Percentiles rank a stretch among this genome's conserved stretches.
phyloP scores from a whole-genome alignment of 2,888 invertebrate genomes.

The Caenorhabditis virilis region DNA sequence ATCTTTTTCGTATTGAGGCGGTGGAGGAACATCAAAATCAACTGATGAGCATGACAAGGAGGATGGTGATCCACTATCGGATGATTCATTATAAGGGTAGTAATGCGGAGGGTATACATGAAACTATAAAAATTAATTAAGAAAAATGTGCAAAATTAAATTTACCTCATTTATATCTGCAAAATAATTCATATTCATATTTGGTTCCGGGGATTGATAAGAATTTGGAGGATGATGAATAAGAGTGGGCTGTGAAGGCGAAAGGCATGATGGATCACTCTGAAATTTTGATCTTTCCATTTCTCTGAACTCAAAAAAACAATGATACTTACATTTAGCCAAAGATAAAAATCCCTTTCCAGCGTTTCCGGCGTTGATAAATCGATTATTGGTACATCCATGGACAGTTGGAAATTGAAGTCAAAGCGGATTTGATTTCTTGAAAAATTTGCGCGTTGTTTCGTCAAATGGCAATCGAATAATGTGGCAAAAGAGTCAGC shows the following conservation, averaged over 20 bases:
- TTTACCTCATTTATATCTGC: conserved; percentile 1
- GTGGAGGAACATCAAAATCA: conserved; percentile 41
- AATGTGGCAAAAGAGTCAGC: too few relatives aligned
- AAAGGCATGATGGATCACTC: conserved; percentile 25
- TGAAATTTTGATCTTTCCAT: conserved; percentile 2
- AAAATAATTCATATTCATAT: conserved; percentile 4
- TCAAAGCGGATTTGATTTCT: too few relatives aligned
- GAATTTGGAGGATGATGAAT: conserved; percentile 8
- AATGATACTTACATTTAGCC: conserved; percentile 53
- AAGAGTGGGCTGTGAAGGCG: not conserved
- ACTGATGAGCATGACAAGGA: conserved; percentile 44
- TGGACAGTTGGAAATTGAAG: too few relatives aligned
- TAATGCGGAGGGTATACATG: conserved; percentile 20
- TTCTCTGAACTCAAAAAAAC: not conserved
- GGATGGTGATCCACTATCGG: conserved; percentile 48
- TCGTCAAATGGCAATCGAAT: too few relatives aligned
- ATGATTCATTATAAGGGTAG: conserved; percentile 28
- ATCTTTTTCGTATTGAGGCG: conserved; percentile 39
- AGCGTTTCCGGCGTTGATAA: conserved; percentile 63
- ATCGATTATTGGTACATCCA: conserved; percentile 58
- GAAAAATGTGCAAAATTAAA: not conserved
- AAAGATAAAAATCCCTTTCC: conserved; percentile 65
- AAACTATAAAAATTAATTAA: conserved; percentile 5
- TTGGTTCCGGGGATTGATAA: not conserved
- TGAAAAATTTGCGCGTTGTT: too few relatives aligned